phyloP scores from a whole-genome alignment of 2,113 vertebrate genomes.

The Plestiodon gilberti region DNA sequence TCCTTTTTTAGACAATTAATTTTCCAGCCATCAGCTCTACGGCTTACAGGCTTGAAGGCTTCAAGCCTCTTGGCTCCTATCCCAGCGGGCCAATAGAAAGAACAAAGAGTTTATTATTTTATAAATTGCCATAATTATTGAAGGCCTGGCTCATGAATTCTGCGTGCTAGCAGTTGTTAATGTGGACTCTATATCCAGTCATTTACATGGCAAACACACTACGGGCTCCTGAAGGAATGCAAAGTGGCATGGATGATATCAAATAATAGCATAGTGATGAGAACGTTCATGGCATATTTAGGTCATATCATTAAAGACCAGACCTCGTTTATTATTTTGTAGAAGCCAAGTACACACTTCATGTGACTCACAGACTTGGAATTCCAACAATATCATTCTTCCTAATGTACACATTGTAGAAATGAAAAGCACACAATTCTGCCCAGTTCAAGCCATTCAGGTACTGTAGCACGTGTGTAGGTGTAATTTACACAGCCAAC shows the following conservation, averaged over 20 bases:
- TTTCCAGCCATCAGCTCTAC: conserved; percentile 11
- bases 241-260: background rate
- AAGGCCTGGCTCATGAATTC: conserved; percentile 15
- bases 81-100: conserved; percentile 3
- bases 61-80: conserved; percentile 20
- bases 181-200: background rate
- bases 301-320: background rate
- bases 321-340: background rate
- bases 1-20: background rate
- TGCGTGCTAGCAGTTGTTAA: background rate
- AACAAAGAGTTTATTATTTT: conserved; percentile 19
- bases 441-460: background rate
- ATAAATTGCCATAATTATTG: conserved; percentile 11
- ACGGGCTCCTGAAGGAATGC: background rate
- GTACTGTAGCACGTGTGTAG: background rate
- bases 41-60: background rate
- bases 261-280: background rate
- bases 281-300: background rate
- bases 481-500: background rate
- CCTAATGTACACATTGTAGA: background rate
- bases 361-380: background rate
- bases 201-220: background rate
- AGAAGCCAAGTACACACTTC: background rate
- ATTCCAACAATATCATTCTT: background rate
- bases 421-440: background rate